Conservation (phyloP, 2,797 vertebrate species). For the Limnodromus scolopaceus region DNA sequence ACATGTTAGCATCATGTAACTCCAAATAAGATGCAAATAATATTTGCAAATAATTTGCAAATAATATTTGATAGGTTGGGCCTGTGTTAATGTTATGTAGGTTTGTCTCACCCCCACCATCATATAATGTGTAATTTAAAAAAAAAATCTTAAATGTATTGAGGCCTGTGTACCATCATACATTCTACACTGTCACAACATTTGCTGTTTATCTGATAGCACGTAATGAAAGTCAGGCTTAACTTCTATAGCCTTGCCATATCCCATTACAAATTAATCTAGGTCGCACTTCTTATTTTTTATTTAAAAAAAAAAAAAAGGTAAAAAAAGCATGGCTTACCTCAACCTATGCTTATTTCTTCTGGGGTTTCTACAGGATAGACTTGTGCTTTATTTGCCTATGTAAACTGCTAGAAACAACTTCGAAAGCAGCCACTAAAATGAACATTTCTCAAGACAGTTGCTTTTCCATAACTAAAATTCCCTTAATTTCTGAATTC, state of each 20-base stretch:
- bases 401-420: not conserved
- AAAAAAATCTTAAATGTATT: not conserved
- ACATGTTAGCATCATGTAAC: not conserved
- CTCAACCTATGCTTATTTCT: not conserved
- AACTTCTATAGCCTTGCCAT: not conserved
- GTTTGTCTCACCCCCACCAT: not conserved
- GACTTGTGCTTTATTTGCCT: not conserved
- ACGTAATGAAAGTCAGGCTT: not conserved
- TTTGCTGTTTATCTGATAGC: not conserved
- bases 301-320: not conserved
- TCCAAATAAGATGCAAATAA: not conserved
- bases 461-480: not conserved
- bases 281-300: not conserved
- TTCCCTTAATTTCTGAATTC: not conserved
- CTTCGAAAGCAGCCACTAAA: not conserved
- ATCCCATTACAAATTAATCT: not conserved
- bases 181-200: not conserved
- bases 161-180: not conserved
- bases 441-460: not conserved
- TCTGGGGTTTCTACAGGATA: not conserved
- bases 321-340: not conserved
- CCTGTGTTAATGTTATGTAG: not conserved
- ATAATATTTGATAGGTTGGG: not conserved
- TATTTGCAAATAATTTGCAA: not conserved
- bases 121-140: not conserved